Percentiles rank a stretch among this genome's conserved stretches.
phyloP scores from a whole-genome alignment of 2,888 invertebrate genomes.

The Mycogona germanica region DNA sequence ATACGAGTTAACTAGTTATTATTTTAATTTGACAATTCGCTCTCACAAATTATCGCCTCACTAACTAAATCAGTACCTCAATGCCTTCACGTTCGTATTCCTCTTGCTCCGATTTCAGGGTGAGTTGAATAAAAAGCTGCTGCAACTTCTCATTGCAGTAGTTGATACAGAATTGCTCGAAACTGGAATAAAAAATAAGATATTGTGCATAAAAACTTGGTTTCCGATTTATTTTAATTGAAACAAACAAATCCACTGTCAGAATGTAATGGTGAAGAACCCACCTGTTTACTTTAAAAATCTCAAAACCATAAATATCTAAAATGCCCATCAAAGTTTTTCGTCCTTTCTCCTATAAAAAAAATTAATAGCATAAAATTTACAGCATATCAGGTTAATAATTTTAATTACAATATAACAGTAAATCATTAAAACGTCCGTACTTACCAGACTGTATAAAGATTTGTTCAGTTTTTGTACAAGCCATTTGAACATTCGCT shows the following conservation, averaged over 20 bases:
- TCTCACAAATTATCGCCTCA: not conserved
- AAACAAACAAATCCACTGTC: too few species aligned
- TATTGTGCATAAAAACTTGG: not conserved
- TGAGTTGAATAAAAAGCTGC: slow-evolving; percentile 83
- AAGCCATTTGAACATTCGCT: slow-evolving; percentile 81
- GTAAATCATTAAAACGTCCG: too few species aligned
- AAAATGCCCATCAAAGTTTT: slow-evolving; percentile 66
- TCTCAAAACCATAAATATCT: slow-evolving; percentile 91
- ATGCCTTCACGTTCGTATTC: slow-evolving; percentile 85
- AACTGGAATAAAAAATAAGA: slow-evolving; percentile 39
- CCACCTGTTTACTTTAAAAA: slow-evolving; percentile 75
- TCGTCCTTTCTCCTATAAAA: slow-evolving; percentile 36
- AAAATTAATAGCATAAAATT: slow-evolving; percentile 4
- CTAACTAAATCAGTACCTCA: slow-evolving; percentile 35
- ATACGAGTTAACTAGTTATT: not conserved
- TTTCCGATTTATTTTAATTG: not conserved
- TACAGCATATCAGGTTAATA: not conserved
- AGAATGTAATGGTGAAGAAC: not conserved
- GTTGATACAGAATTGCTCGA: slow-evolving; percentile 89
- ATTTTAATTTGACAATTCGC: not conserved
- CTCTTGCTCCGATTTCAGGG: slow-evolving; percentile 81
- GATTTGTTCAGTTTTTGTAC: slow-evolving; percentile 67
- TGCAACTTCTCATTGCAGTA: slow-evolving; percentile 93
- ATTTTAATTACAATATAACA: slow-evolving; percentile 1
- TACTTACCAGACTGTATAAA: slow-evolving; percentile 38